phyloP scores from a whole-genome alignment of 1,140 invertebrate species.

The Euschistus heros region DNA sequence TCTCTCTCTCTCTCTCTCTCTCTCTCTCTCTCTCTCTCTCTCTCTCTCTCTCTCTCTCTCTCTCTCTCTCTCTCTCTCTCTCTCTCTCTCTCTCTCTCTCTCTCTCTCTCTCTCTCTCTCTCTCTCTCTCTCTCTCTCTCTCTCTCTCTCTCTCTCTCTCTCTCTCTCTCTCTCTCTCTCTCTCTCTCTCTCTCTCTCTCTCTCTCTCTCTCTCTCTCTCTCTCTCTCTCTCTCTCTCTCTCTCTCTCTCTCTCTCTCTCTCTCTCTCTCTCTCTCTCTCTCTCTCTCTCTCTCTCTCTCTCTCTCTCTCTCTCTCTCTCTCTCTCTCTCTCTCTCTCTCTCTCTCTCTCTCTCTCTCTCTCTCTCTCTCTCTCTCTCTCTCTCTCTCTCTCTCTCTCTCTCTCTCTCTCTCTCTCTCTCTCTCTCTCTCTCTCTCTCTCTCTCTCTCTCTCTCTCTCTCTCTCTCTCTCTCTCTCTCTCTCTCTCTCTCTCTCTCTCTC shows the following conservation, averaged over 20 bases:
- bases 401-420: neutral
- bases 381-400: neutral
- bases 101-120: neutral
- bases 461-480: neutral
- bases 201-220: neutral
- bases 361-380: neutral
- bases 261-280: neutral
- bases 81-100: neutral
- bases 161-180: slow-evolving; percentile 1
- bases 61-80: neutral
- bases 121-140: neutral
- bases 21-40: neutral
- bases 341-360: neutral
- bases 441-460: slow-evolving; percentile 1
- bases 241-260: neutral
- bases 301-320: neutral
- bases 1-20: neutral
- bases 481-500: neutral
- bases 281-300: neutral
- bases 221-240: neutral
- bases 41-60: neutral
- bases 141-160: neutral
- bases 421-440: neutral
- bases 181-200: neutral
- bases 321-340: neutral